Percentiles rank a stretch among this genome's conserved stretches.
Evolutionary conservation across 2,888 invertebrate species (phyloP).

Genomic region (Agrotis ipsilon): DNA sequence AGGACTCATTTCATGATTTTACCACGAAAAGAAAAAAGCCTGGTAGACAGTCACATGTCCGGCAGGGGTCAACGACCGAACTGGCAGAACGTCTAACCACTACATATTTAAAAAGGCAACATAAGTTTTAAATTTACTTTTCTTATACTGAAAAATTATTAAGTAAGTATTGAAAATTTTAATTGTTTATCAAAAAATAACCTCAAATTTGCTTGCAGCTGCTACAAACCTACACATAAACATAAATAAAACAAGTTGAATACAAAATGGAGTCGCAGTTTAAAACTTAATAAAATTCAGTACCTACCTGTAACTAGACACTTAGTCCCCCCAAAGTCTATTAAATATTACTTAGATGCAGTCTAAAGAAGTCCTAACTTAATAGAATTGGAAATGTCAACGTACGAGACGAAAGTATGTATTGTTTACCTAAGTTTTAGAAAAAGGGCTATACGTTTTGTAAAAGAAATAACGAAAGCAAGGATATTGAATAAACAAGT

Average conservation of each 20-base stretch:
- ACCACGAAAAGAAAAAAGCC: neutral
- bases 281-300: constrained; percentile 49
- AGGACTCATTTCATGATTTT: no score
- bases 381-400: constrained; percentile 53
- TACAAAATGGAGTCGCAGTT: constrained; percentile 16
- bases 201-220: neutral
- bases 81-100: no score
- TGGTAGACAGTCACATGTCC: no score
- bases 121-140: no score
- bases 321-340: constrained; percentile 45
- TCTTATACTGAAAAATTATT: no score
- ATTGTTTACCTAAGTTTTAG: constrained; percentile 29
- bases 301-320: constrained; percentile 31
- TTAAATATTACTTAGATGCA: constrained; percentile 57
- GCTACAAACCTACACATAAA: neutral
- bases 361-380: constrained; percentile 34
- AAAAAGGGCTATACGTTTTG: neutral
- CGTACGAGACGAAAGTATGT: constrained; percentile 25
- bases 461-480: neutral
- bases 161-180: neutral
- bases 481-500: no score
- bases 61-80: no score
- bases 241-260: neutral
- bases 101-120: no score
- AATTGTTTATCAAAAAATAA: neutral